Evolutionary conservation across 1,140 invertebrate species (phyloP).

Genomic region (Lasaia peninsularis): DNA sequence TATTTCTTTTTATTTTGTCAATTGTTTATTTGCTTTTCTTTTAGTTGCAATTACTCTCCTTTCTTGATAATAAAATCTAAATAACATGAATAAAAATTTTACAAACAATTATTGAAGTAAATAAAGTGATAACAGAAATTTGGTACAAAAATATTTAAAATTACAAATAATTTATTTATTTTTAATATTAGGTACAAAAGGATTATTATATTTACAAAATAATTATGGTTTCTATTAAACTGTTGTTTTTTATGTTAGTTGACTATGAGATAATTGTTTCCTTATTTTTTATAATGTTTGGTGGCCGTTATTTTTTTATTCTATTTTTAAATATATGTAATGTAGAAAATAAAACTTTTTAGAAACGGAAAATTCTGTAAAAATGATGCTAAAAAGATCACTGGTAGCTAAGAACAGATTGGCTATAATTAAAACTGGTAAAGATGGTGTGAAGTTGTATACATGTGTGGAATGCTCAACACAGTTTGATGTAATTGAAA

Average conservation of each 20-base stretch:
- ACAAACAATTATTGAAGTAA: too few relatives aligned
- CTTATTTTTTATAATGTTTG: background rate
- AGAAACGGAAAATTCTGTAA: slow-evolving; percentile 14
- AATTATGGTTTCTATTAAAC: too few relatives aligned
- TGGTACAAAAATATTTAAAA: background rate
- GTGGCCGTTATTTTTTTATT: slow-evolving; percentile 3
- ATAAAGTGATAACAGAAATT: too few relatives aligned
- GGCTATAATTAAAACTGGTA: slow-evolving; percentile 39
- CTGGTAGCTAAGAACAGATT: slow-evolving; percentile 43
- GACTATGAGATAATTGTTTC: too few relatives aligned
- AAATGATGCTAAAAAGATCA: slow-evolving; percentile 37
- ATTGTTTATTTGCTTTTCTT: too few relatives aligned
- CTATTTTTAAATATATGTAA: background rate
- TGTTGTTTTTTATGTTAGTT: too few relatives aligned
- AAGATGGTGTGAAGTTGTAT: slow-evolving; percentile 36
- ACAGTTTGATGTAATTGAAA: slow-evolving; percentile 79
- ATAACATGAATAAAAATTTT: too few relatives aligned
- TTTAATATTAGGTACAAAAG: slow-evolving; percentile 1
- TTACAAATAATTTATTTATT: too few relatives aligned
- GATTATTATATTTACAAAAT: background rate
- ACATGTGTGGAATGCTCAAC: slow-evolving; percentile 53
- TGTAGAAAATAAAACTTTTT: slow-evolving; percentile 5
- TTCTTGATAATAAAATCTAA: too few relatives aligned
- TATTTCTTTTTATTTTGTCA: too few relatives aligned
- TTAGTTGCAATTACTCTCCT: too few relatives aligned